Evolutionary conservation across 1,140 invertebrate genomes (phyloP).

Genomic region (Zaprionus africanus): DNA sequence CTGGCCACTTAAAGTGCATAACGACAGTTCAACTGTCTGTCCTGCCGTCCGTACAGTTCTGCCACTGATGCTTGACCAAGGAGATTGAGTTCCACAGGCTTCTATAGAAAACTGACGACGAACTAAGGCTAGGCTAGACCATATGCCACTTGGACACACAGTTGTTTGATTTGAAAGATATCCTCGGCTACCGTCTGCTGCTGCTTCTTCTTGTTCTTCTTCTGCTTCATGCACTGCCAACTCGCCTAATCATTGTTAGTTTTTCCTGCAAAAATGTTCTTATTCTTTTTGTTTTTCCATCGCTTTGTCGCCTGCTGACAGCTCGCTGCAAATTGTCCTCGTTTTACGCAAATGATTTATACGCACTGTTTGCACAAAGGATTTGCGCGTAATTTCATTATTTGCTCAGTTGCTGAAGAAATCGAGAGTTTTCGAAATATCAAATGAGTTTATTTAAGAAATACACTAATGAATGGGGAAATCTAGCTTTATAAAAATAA

Average conservation of each 20-base stretch:
- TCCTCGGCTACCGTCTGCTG: conserved; percentile 54
- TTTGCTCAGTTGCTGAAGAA: conserved; percentile 42
- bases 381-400: conserved; percentile 41
- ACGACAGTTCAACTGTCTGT: conserved; percentile 31
- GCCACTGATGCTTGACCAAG: conserved; percentile 67
- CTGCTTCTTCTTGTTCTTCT: neutral
- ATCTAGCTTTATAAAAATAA: neutral
- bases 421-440: neutral
- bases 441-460: conserved; percentile 14
- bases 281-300: conserved; percentile 27
- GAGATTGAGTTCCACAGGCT: conserved; percentile 54
- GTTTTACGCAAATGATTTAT: conserved; percentile 55
- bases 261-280: conserved; percentile 46
- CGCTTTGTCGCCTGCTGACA: conserved; percentile 50
- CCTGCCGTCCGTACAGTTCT: conserved; percentile 13
- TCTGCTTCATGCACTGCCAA: neutral
- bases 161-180: conserved; percentile 62
- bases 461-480: neutral
- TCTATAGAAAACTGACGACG: conserved; percentile 54
- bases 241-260: conserved; percentile 65
- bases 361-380: conserved; percentile 38
- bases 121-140: conserved; percentile 31
- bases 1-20: conserved; percentile 59
- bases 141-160: conserved; percentile 71
- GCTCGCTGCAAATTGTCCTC: conserved; percentile 60